A percentile compares a stretch with the other conserved stretches of the same genome.
Evolutionary conservation across 1,140 invertebrate species (phyloP).

Genomic region (Gyrodactylus bullatarudis): DNA sequence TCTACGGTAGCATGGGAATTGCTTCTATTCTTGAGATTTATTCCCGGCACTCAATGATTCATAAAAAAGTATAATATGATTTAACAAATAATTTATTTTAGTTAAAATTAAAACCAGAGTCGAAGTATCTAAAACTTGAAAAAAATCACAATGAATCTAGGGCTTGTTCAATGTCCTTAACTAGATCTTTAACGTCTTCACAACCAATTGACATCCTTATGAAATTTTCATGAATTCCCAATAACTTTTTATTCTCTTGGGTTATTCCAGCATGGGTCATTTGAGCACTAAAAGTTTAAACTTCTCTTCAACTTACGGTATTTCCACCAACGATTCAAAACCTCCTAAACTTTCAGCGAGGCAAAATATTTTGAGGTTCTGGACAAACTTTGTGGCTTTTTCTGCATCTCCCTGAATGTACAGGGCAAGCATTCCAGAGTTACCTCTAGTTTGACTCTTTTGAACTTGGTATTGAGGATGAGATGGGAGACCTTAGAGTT

Average conservation of each 20-base stretch:
- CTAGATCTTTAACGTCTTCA: constrained; percentile 48
- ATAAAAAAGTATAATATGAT: background rate
- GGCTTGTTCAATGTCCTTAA: constrained; percentile 52
- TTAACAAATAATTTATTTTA: background rate
- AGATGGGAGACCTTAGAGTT: constrained; percentile 29
- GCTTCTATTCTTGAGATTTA: background rate
- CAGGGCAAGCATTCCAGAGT: constrained; percentile 63
- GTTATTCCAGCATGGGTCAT: constrained; percentile 25
- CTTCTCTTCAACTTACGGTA: constrained; percentile 18
- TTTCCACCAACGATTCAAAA: constrained; percentile 47
- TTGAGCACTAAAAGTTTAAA: constrained; percentile 12
- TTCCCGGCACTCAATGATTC: background rate
- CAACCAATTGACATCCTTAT: constrained; percentile 62
- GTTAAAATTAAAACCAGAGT: too few relatives aligned
- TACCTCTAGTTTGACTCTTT: constrained; percentile 45
- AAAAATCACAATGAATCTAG: constrained; percentile 12
- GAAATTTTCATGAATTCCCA: constrained; percentile 52
- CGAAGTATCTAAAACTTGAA: background rate
- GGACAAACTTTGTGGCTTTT: background rate
- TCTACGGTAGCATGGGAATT: background rate
- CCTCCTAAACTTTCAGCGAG: constrained; percentile 81
- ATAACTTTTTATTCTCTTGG: constrained; percentile 28
- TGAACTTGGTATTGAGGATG: constrained; percentile 60
- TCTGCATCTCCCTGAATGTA: constrained; percentile 17
- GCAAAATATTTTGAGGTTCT: constrained; percentile 24